A percentile compares a stretch with the other conserved stretches of the same genome.
Evolutionary conservation across 1,140 invertebrate genomes (phyloP).

Genomic region (Alviniconcha marisindica): DNA sequence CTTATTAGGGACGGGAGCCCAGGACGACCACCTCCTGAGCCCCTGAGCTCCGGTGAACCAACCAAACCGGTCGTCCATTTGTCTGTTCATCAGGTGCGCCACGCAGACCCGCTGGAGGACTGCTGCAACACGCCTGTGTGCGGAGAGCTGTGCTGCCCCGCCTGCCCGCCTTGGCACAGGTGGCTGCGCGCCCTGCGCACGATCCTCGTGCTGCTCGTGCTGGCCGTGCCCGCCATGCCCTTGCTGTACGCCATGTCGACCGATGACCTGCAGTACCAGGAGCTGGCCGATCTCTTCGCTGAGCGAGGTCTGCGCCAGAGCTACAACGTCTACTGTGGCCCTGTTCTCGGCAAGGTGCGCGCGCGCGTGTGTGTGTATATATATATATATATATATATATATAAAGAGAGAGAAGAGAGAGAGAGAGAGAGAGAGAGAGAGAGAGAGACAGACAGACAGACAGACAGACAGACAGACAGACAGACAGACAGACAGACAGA

Average conservation of each 20-base stretch:
- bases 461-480: no score
- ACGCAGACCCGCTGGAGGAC: slow-evolving; percentile 34
- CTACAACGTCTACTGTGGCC: slow-evolving; percentile 40
- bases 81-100: slow-evolving; percentile 30
- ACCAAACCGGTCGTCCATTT: no score
- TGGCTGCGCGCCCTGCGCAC: slow-evolving; percentile 33
- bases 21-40: no score
- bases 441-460: no score
- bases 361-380: not conserved
- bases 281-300: slow-evolving; percentile 14
- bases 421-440: no score
- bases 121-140: slow-evolving; percentile 34
- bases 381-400: not conserved
- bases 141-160: slow-evolving; percentile 20
- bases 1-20: no score
- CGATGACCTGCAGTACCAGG: slow-evolving; percentile 35
- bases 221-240: slow-evolving; percentile 37
- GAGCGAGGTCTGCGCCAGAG: slow-evolving; percentile 17
- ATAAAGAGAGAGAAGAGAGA: no score
- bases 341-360: slow-evolving; percentile 26
- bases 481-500: not conserved
- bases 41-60: no score
- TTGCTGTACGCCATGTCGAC: slow-evolving; percentile 33
- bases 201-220: slow-evolving; percentile 25
- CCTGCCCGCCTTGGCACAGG: slow-evolving; percentile 31